Evolutionary conservation across 2,113 vertebrate genomes (phyloP).

Genomic region (Myxocyprinus asiaticus): DNA sequence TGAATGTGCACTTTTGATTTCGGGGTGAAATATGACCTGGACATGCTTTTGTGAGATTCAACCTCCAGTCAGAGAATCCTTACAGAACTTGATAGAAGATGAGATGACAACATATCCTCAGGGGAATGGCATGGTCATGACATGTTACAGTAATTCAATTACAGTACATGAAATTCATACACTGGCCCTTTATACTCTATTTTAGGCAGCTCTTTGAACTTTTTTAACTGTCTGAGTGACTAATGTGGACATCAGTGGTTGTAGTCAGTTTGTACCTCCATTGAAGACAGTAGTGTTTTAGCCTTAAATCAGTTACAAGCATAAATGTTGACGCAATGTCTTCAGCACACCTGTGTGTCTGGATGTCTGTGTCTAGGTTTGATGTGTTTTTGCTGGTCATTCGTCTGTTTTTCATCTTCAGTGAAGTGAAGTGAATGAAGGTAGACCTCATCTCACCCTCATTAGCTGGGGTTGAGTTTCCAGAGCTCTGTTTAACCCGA

Average conservation of each 20-base stretch:
- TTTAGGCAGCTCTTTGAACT: background rate
- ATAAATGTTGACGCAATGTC: background rate
- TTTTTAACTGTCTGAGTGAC: no score
- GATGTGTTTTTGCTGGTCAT: no score
- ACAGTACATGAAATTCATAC: slow-evolving; percentile 4
- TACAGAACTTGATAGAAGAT: slow-evolving; percentile 14
- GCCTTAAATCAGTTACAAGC: background rate
- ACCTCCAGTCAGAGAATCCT: background rate
- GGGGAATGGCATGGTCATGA: slow-evolving; percentile 19
- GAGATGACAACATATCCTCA: slow-evolving; percentile 2
- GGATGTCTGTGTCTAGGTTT: background rate
- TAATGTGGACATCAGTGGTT: background rate
- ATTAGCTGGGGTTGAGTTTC: slow-evolving; percentile 18
- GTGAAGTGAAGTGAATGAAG: background rate
- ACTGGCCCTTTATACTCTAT: slow-evolving; percentile 21
- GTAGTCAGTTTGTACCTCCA: background rate
- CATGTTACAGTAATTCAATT: background rate
- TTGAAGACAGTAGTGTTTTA: no score
- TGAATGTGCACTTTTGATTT: no score
- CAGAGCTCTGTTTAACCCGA: slow-evolving; percentile 22
- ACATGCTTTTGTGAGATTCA: background rate
- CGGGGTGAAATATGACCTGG: background rate
- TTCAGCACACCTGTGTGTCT: slow-evolving; percentile 7
- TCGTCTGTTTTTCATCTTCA: no score
- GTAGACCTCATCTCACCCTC: slow-evolving; percentile 3